Conservation (phyloP, 2,888 invertebrate genomes). For the Galeopsomyia nigrocyanea region DNA sequence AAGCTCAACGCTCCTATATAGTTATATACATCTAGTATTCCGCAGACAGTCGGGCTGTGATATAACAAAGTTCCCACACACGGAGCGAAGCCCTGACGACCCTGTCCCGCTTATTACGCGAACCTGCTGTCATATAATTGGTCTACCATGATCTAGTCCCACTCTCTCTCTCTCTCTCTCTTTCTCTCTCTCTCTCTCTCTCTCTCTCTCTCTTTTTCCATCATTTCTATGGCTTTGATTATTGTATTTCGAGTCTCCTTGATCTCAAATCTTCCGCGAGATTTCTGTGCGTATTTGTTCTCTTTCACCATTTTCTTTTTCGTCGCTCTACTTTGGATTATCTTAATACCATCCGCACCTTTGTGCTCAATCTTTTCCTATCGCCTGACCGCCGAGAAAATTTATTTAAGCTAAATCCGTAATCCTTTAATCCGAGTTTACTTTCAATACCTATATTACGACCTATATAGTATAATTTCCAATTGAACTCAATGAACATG, state of each 20-base stretch:
- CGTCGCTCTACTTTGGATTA: slow-evolving; percentile 10
- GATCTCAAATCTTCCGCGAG: not conserved
- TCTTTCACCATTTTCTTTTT: not conserved
- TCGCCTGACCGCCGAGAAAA: too few species aligned
- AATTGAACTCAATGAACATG: too few species aligned
- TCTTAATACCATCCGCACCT: slow-evolving; percentile 11
- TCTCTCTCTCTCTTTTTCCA: not conserved
- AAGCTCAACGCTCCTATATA: too few species aligned
- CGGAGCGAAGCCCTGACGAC: slow-evolving; percentile 59
- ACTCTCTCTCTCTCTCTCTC: not conserved
- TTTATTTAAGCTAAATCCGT: too few species aligned
- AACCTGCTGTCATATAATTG: slow-evolving; percentile 44
- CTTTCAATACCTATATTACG: too few species aligned
- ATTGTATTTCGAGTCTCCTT: slow-evolving; percentile 13
- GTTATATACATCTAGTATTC: too few species aligned
- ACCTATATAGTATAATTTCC: too few species aligned
- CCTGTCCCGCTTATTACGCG: slow-evolving; percentile 60
- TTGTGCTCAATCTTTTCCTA: too few species aligned
- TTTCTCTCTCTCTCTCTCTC: too few species aligned
- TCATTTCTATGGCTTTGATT: slow-evolving; percentile 46
- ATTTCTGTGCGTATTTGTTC: not conserved
- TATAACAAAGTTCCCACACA: slow-evolving; percentile 46
- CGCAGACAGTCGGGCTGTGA: slow-evolving; percentile 41
- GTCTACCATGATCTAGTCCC: slow-evolving; percentile 24
- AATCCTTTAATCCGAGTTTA: too few species aligned